Evolutionary conservation across 30 jellyfish, hydroid and myxozoan genomes (phyloP), one percentile per base, ranked within the genome.

Genomic region (Sanderia malayensis): DNA sequence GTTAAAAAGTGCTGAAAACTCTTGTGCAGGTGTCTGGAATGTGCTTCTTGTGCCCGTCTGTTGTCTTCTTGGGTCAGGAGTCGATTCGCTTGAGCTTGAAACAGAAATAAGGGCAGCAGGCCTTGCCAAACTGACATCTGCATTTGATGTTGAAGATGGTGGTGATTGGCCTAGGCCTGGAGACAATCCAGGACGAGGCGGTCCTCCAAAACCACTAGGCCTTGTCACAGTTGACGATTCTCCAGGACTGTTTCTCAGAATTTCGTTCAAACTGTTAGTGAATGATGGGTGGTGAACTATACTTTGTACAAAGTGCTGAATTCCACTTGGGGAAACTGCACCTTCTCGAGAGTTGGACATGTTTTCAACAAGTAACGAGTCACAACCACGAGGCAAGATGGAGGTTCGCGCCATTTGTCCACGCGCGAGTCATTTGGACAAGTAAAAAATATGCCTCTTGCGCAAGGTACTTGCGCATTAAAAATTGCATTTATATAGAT

Each of bases 21-120:
- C n/a, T n/a, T n/a, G n/a, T n/a, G n/a, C n/a, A n/a, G 55, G 55
- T 41, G 55, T 41, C 55, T 41, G 55, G 15, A 41, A 41, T 41
- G 15, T 41, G 15, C 55, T 41, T 41, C 55, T 41, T 15, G 55
- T 41, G 55, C 55, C 55, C 55, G 55, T 41, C 55, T 41, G 55
- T 41, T 41, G n/a, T n/a, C n/a, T n/a, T n/a, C n/a, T n/a, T n/a
- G n/a, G n/a, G 55, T 41, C 55, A 41, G 55, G 55, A 41, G 55
- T 41, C 55, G 8, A 41, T 41, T 41, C 55, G n/a, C n/a, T n/a
- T n/a, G n/a, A n/a, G 55, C 55, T 41, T 41, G 55, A 41, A 41
- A 41, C 55, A 41, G 55, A 41, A 41, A 8, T 41, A 6, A 15
- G 55, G 55, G 11, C 55, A 41, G 55, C 55, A 15, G 55, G 55